phyloP scores from a whole-genome alignment of 1,140 invertebrate species.

The Cydia splendana region DNA sequence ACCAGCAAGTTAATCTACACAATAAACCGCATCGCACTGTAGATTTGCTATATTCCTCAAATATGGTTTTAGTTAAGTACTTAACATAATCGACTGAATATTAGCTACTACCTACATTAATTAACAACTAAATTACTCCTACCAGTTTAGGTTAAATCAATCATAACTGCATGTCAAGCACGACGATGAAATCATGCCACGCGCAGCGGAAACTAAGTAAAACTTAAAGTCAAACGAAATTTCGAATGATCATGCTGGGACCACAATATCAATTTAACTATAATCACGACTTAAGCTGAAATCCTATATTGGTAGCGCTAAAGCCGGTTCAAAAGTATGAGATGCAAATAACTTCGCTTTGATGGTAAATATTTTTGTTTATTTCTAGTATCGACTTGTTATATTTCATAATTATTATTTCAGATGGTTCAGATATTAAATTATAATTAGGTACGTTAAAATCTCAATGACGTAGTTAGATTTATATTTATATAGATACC shows the following conservation, averaged over 20 bases:
- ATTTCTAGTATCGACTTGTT: background rate
- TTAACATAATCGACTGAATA: background rate
- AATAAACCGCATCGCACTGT: no score
- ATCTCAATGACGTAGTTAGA: background rate
- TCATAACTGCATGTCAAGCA: background rate
- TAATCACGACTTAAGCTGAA: background rate
- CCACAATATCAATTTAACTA: constrained; percentile 9
- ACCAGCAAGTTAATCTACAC: no score
- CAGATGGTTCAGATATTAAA: background rate
- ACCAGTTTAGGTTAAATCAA: background rate
- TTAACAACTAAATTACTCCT: background rate
- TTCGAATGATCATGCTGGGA: background rate
- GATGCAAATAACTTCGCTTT: background rate
- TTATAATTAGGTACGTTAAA: background rate
- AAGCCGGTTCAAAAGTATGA: background rate
- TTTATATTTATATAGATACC: background rate
- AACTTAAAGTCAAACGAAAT: background rate
- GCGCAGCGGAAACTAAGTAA: background rate
- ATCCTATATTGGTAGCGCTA: background rate
- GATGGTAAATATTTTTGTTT: background rate
- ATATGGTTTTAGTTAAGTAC: no score
- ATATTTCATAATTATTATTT: background rate
- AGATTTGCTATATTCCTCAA: no score
- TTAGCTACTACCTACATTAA: background rate
- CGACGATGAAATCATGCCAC: background rate